Conservation (phyloP, 1,140 invertebrate genomes). For the Zaprionus taronus region DNA sequence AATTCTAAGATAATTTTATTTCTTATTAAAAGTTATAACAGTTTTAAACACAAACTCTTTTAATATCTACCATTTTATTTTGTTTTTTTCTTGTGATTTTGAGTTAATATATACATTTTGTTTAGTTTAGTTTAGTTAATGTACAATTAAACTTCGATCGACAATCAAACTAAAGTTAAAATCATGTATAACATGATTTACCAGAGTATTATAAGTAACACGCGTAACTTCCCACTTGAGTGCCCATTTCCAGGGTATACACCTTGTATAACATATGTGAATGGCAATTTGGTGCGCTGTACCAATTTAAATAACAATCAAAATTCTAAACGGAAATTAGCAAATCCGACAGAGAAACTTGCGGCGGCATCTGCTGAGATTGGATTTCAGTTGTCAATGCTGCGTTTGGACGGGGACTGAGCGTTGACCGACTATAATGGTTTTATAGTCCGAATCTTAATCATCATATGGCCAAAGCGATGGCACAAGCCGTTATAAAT, state of each 20-base stretch:
- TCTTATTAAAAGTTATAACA: too few relatives aligned
- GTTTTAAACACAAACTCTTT: background rate
- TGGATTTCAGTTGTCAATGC: slow-evolving; percentile 41
- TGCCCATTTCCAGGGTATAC: slow-evolving; percentile 1
- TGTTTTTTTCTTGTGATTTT: too few relatives aligned
- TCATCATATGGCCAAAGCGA: slow-evolving; percentile 49
- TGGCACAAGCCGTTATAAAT: slow-evolving; percentile 58
- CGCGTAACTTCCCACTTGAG: background rate
- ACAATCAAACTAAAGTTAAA: background rate
- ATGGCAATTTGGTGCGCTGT: slow-evolving; percentile 29
- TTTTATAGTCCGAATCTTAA: slow-evolving; percentile 60
- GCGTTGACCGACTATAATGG: slow-evolving; percentile 53
- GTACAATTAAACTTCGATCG: background rate
- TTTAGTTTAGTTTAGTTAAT: too few relatives aligned
- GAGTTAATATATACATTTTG: background rate
- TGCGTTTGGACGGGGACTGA: slow-evolving; percentile 3
- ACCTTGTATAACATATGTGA: slow-evolving; percentile 9
- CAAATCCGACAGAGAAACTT: slow-evolving; percentile 37
- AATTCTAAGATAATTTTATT: too few relatives aligned
- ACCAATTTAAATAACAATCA: slow-evolving; percentile 72
- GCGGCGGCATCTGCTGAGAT: slow-evolving; percentile 24
- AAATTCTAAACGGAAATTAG: slow-evolving; percentile 81
- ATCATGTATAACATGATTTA: background rate
- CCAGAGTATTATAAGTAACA: too few relatives aligned
- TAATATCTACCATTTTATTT: too few relatives aligned